Conservation (phyloP, 2,113 vertebrate genomes). For the Fulmarus glacialis region DNA sequence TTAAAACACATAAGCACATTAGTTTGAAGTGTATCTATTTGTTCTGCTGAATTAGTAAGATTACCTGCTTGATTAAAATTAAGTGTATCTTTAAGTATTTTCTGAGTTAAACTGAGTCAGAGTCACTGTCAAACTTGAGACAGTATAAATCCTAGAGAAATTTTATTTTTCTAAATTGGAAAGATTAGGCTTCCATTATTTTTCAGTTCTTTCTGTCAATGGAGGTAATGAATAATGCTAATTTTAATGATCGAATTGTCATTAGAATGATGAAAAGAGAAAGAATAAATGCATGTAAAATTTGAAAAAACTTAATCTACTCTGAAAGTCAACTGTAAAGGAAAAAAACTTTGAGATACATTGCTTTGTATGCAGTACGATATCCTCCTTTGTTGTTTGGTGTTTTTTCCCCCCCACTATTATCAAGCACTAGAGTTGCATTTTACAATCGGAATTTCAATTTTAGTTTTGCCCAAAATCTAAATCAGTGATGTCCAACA, state of each 20-base stretch:
- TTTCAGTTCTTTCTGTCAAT: neutral
- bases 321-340: neutral
- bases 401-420: neutral
- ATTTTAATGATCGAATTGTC: neutral
- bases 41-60: neutral
- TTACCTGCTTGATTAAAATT: neutral
- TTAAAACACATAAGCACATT: neutral
- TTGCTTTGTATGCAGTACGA: neutral
- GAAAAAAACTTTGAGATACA: neutral
- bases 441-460: constrained; percentile 26
- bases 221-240: neutral
- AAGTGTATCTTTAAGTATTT: neutral
- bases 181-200: neutral
- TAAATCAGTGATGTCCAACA: neutral
- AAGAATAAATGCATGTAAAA: neutral
- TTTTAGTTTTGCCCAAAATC: constrained; percentile 32
- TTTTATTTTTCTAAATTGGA: neutral
- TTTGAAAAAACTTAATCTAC: neutral
- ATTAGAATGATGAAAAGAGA: neutral
- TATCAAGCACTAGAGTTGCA: neutral
- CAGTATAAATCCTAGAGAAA: neutral
- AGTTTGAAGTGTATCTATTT: neutral
- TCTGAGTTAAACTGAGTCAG: neutral
- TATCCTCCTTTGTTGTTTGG: neutral
- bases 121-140: neutral